These are phyloP conservation scores for Chloroceryle aenea DNA, from an alignment of 2,113 vertebrate genomes.

Conservation along the genomic window DNA sequence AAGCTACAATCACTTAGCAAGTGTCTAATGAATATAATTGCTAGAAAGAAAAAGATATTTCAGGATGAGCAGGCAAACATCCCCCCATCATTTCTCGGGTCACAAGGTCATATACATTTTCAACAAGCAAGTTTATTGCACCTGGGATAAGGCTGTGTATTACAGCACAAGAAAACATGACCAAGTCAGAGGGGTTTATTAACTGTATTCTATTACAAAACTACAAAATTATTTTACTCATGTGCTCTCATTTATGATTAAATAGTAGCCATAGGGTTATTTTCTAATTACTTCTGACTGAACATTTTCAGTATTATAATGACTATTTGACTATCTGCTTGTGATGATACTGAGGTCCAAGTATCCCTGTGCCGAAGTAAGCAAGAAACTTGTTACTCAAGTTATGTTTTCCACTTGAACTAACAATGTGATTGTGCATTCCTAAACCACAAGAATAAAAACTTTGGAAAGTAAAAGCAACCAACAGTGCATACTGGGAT, in stretches of 20 bases:
- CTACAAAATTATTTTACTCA: background rate
- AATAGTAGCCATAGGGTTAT: background rate
- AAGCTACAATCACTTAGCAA: background rate
- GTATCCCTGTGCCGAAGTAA: background rate
- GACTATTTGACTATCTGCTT: background rate
- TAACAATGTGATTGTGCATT: slow-evolving; percentile 14
- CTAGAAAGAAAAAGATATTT: background rate
- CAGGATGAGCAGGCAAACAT: background rate
- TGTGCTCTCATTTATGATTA: background rate
- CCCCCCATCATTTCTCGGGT: background rate
- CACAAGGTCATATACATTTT: background rate
- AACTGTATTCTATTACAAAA: background rate
- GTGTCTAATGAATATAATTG: background rate
- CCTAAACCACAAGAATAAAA: slow-evolving; percentile 34
- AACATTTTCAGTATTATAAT: background rate
- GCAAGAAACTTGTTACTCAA: slow-evolving; percentile 4
- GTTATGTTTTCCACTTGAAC: slow-evolving; percentile 55
- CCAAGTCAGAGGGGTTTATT: background rate
- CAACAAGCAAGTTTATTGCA: background rate
- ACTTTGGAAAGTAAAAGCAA: slow-evolving; percentile 34
- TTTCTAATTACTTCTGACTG: background rate
- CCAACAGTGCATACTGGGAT: slow-evolving; percentile 6
- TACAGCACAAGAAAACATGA: background rate
- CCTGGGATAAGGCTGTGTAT: background rate
- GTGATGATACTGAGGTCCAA: background rate